Percentiles rank a stretch among this genome's conserved stretches.
Evolutionary conservation across 2,113 vertebrate species (phyloP).

Genomic region (Rhegmatorhina hoffmannsi): DNA sequence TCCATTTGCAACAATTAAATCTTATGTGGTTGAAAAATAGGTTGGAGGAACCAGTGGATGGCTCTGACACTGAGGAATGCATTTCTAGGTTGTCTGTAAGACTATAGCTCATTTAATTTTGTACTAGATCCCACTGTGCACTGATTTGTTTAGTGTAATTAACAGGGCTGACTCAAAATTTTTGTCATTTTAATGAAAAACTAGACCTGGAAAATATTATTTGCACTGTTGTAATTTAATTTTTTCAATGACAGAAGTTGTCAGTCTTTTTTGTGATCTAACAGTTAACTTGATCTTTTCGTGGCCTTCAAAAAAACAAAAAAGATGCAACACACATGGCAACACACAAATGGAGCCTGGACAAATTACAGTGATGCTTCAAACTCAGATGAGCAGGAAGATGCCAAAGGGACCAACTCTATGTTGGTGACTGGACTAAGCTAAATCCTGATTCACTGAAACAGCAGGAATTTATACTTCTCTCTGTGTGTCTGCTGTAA

Average conservation of each 20-base stretch:
- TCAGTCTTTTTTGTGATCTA: not conserved
- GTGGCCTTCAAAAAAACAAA: not conserved
- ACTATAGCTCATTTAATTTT: slow-evolving; percentile 11
- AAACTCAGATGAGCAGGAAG: not conserved
- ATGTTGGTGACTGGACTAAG: not conserved
- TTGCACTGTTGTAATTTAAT: not conserved
- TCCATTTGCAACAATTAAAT: slow-evolving; percentile 90
- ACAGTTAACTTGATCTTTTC: not conserved
- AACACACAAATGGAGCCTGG: not conserved
- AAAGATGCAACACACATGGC: not conserved
- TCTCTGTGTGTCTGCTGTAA: not conserved
- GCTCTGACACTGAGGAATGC: slow-evolving; percentile 68
- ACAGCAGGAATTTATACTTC: not conserved
- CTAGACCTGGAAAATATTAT: not conserved
- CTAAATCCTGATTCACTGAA: not conserved
- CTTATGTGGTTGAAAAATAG: slow-evolving; percentile 77
- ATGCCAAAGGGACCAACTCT: not conserved
- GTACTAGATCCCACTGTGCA: not conserved
- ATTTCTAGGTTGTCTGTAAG: slow-evolving; percentile 27
- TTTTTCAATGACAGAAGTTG: not conserved
- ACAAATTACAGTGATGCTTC: not conserved
- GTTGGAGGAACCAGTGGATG: slow-evolving; percentile 68
- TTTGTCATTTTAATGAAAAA: slow-evolving; percentile 11
- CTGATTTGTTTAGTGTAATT: slow-evolving; percentile 9
- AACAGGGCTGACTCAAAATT: not conserved